Base-by-base conservation (phyloP, 2,113 vertebrate species). In the Eulacestoma nigropectus region DNA sequence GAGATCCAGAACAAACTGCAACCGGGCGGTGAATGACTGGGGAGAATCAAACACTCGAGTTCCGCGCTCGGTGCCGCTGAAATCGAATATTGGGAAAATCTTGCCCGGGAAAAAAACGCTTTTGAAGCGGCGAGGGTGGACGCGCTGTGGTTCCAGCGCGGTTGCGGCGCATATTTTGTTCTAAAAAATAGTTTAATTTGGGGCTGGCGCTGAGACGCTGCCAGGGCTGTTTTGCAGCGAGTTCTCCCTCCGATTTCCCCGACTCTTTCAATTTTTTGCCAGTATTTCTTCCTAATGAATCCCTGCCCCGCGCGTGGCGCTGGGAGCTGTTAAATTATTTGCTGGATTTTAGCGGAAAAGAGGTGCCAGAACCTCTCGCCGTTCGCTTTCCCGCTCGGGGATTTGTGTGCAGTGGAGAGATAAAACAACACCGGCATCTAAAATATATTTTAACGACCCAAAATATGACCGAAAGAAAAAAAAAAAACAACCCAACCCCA, bases 1-100 rank as follows among this genome's bases (percentile, higher is more conserved):
- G 83, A 68, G 84, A 91, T 98, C 98, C 98, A 98, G 97, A 96
- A 97, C 95, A 98, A 98, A 98, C 97, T 96, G 94, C 93, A 39
- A 62, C 53, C 55, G 92, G 68, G 92, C n/a, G 96, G 91, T 82
- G 94, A 96, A 90, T 89, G 95, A 77, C 74, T 84, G 35, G 92
- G 53, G 76, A 76, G 83, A 95, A 97, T 97, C 97, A 95, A 97
- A 97, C 79, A 87, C 93, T 95, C 96, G 85, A 80, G 96, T 63
- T 97, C 97, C 97, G 92, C 93, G 96, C 89, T 93, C 94, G 93
- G 90, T 87, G 97, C 56, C 1, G 94, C 90, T 74, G 84, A 65
- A 95, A 82, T 42, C 29, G 73, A 90, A 84, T 64, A 78, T 80
- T 6, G 33, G 33, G 16, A 92, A 97, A 98, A 97, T 94, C 97